Percentiles rank a stretch among this genome's conserved stretches.
These are phyloP conservation scores for Lissocephala sabroskyi DNA, from an alignment of 2,888 invertebrate species.

Conservation along the genomic window DNA sequence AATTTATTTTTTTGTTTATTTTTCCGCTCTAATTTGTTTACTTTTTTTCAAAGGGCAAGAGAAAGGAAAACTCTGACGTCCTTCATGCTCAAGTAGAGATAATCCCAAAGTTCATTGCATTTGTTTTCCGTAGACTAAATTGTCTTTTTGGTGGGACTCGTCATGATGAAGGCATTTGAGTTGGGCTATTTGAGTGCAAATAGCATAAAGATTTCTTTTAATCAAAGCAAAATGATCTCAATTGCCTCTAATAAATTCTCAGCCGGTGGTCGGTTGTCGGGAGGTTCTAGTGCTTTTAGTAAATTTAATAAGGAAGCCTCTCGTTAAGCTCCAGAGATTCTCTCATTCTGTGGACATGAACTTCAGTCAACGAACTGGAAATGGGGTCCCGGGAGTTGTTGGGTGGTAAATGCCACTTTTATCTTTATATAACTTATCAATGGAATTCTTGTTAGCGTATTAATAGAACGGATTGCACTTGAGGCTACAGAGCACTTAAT, in stretches of 20 bases:
- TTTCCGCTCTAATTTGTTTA: no score
- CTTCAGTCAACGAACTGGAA: neutral
- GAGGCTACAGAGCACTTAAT: conserved; percentile 23
- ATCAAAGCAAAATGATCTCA: conserved; percentile 46
- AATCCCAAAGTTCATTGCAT: no score
- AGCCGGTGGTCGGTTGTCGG: conserved; percentile 2
- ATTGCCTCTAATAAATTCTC: conserved; percentile 47
- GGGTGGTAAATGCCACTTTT: neutral
- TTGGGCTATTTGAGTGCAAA: no score
- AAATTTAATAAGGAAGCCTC: conserved; percentile 56
- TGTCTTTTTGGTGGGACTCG: no score
- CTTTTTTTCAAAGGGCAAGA: no score
- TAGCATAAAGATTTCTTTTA: conserved; percentile 46
- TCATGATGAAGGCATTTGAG: no score
- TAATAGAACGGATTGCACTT: no score
- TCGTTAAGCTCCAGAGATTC: conserved; percentile 32
- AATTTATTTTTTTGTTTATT: neutral
- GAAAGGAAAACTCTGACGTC: no score
- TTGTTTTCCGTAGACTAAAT: neutral
- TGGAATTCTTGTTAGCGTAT: neutral
- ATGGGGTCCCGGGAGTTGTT: no score
- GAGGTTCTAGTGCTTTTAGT: conserved; percentile 20
- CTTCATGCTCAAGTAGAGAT: neutral
- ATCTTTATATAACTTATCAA: neutral
- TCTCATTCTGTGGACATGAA: neutral